phyloP scores from a whole-genome alignment of 2,113 vertebrate species.

The Apaloderma vittatum region DNA sequence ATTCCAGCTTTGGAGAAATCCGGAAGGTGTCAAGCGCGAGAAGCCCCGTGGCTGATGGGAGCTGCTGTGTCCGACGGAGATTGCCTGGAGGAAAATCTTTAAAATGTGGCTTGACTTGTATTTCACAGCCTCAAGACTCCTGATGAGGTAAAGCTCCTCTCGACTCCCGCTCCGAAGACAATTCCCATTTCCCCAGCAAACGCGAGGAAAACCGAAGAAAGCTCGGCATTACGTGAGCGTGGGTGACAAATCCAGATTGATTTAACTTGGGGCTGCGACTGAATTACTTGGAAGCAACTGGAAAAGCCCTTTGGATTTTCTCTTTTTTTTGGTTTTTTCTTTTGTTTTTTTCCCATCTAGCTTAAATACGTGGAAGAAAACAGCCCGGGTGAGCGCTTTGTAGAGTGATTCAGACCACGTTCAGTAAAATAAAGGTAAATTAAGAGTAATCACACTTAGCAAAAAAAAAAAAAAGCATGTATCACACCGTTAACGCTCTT shows the following conservation, averaged over 20 bases:
- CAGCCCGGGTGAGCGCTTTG: neutral
- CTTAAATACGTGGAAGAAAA: neutral
- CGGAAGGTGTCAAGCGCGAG: neutral
- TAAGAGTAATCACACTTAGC: neutral
- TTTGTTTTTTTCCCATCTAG: neutral
- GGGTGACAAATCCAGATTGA: neutral
- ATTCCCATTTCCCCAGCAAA: neutral
- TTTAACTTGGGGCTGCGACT: neutral
- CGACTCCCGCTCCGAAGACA: fast-evolving
- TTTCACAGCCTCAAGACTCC: neutral
- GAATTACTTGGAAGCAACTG: neutral
- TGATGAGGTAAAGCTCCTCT: neutral
- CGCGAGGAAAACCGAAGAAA: neutral
- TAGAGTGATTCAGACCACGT: fast-evolving
- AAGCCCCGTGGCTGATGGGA: neutral
- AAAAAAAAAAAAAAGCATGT: neutral
- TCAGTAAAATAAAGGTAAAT: neutral
- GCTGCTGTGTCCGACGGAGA: neutral
- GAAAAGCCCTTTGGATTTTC: neutral
- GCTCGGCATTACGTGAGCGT: neutral
- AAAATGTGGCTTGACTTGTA: neutral
- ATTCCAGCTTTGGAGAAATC: neutral
- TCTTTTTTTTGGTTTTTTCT: too few species aligned
- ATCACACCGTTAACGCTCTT: neutral
- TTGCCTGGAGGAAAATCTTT: neutral